Percentiles rank a stretch among this genome's conserved stretches.
phyloP scores from a whole-genome alignment of 2,797 vertebrate genomes.

The Cirrhinus molitorella region DNA sequence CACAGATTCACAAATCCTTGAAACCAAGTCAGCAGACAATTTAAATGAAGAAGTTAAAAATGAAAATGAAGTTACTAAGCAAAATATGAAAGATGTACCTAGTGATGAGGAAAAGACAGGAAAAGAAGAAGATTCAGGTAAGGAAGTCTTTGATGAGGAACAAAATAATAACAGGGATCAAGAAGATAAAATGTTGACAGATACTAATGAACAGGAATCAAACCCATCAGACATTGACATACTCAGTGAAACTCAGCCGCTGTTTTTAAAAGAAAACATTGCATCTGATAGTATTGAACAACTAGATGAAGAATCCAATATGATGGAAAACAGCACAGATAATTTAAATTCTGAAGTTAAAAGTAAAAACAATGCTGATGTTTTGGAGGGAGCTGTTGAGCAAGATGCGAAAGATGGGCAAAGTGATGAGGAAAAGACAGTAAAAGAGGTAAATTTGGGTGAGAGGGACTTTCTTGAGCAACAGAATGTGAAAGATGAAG shows the following conservation, averaged over 20 bases:
- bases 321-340: not conserved
- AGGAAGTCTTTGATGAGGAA: slow-evolving; percentile 2
- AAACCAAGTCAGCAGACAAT: not conserved
- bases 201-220: not conserved
- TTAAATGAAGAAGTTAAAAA: not conserved
- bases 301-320: slow-evolving; percentile 3
- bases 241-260: slow-evolving; percentile 24
- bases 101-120: slow-evolving; percentile 6
- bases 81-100: not conserved
- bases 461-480: not conserved
- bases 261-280: slow-evolving; percentile 11
- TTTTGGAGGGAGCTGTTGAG: not conserved
- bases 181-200: not conserved
- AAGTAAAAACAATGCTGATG: slow-evolving; percentile 1
- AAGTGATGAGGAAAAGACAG: slow-evolving; percentile 12
- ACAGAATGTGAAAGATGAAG: not conserved
- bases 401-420: not conserved
- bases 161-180: not conserved
- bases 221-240: slow-evolving; percentile 1
- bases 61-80: not conserved
- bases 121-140: not conserved
- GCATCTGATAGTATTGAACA: slow-evolving; percentile 9
- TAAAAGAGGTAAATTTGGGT: not conserved
- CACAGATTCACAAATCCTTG: not conserved
- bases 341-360: not conserved